These are phyloP conservation scores for Pseudorectes ferrugineus DNA, from an alignment of 2,113 vertebrate genomes.

Conservation along the genomic window DNA sequence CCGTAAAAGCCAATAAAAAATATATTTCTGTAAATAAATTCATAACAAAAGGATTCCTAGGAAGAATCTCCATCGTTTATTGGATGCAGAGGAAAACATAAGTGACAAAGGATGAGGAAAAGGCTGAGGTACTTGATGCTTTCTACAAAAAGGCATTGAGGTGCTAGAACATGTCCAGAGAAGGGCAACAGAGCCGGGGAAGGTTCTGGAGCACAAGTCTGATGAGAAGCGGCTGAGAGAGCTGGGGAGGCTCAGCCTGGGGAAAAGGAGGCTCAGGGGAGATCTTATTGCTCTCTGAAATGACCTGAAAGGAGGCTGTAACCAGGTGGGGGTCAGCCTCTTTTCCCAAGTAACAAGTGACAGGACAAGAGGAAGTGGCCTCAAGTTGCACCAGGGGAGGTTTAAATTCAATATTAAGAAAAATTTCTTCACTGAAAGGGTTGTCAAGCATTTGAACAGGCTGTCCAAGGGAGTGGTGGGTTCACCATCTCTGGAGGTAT, in stretches of 20 bases:
- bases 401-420: neutral
- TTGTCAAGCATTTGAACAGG: neutral
- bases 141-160: neutral
- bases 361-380: neutral
- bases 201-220: neutral
- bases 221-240: neutral
- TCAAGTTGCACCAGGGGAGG: neutral
- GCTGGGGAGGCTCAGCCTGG: neutral
- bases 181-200: neutral
- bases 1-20: neutral
- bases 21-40: neutral
- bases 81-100: neutral
- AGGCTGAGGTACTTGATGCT: neutral
- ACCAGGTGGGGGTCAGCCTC: neutral
- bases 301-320: neutral
- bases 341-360: neutral
- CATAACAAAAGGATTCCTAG: neutral
- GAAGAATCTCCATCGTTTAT: neutral
- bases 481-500: neutral
- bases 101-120: neutral
- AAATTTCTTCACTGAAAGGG: neutral
- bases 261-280: neutral
- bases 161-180: neutral
- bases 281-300: neutral
- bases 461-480: neutral